Base-by-base conservation (phyloP, 2,888 invertebrate species). In the Chalcis sispes region DNA sequence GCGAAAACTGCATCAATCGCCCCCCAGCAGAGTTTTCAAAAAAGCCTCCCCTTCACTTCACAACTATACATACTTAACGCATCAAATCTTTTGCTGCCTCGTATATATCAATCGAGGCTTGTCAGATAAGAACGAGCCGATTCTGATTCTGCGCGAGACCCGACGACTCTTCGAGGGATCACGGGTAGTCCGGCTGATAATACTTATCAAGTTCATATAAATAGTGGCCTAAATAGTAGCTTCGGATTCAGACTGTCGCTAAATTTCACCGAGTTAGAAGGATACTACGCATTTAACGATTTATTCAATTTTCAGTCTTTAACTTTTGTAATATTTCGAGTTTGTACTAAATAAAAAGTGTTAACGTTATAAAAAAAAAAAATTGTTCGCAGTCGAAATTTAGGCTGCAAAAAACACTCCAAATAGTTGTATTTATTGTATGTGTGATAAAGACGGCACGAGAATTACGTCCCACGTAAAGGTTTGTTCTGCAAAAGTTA, bases 381-480 rank as follows among this genome's bases (percentile, higher is more conserved):
- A 13, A 10, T 36, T 2, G 15, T 20, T 46, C 72, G 72, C 72
- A 54, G 77, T 75, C 75, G 25, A 32, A 36, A 48, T 4, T 20
- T 25, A 25, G 71, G 70, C 77, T 72, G 76, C 72, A 46, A 62
- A 58, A 40, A 52, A 78, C 72, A 72, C 32, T 15, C 46, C 20
- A 23, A 54, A 29, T 13, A 40, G 42, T 40, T 59, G 69, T 67
- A 46, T 78, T 85, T 84, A 65, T 83, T 85, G 81, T 76, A 84
- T 84, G 82, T 81, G 83, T 85, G 80, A 81, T 82, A 84, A 81
- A 84, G 79, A 92, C 91, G 90, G 91, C 91, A 91, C 91, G 90
- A 92, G 92, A 92, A 92, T 92, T 92, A 89, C 91, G 90, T 90
- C 90, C 88, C 87, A 89, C 90, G 90, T 88, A 90, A 91, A 91